These are phyloP conservation scores for Opisthograptis luteolata DNA, from an alignment of 2,888 invertebrate genomes.

Conservation along the genomic window DNA sequence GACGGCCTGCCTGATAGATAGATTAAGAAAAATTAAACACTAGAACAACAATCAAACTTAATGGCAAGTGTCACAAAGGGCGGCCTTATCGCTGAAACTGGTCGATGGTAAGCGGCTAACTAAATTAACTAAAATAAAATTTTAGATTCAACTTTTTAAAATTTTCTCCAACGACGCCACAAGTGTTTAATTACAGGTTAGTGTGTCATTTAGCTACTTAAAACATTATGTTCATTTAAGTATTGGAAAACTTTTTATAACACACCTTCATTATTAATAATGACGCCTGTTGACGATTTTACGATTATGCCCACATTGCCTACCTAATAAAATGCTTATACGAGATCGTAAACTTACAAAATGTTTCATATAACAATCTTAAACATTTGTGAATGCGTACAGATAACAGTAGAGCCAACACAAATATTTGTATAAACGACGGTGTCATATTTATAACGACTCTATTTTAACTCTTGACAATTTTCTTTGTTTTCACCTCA, in stretches of 20 bases:
- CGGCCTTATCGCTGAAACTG: too few species aligned
- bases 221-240: conserved; percentile 20
- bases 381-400: conserved; percentile 8
- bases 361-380: conserved; percentile 14
- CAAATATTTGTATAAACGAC: conserved; percentile 10
- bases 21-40: too few species aligned
- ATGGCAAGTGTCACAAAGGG: too few species aligned
- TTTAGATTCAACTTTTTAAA: neutral
- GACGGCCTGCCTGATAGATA: too few species aligned
- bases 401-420: conserved; percentile 10
- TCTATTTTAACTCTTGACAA: conserved; percentile 13
- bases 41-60: too few species aligned
- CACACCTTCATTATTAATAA: conserved; percentile 25
- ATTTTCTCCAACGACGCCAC: neutral
- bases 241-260: conserved; percentile 22
- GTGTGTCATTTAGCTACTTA: conserved; percentile 15
- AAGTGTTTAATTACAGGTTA: conserved; percentile 11
- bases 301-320: conserved; percentile 22
- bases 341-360: conserved; percentile 21
- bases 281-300: conserved; percentile 21
- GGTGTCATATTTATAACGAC: conserved; percentile 10
- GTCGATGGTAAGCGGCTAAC: too few species aligned
- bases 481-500: too few species aligned
- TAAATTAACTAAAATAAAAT: too few species aligned
- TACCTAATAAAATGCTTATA: conserved; percentile 23